phyloP scores from a whole-genome alignment of 2,797 vertebrate genomes.

The Brotogeris chrysoptera region DNA sequence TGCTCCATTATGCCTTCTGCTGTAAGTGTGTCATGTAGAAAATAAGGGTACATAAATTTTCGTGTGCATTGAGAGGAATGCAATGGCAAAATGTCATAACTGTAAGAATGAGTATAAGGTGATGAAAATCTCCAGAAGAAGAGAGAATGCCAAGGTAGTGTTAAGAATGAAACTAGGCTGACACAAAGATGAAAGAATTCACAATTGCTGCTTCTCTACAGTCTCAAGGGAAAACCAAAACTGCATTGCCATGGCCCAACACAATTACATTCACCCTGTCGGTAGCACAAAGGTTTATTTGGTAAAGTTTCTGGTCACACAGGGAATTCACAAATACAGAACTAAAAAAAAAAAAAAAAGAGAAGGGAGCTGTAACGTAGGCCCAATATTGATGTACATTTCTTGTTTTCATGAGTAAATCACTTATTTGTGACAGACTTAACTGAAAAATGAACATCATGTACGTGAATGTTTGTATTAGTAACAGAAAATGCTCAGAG shows the following conservation, averaged over 20 bases:
- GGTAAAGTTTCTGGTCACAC: not conserved
- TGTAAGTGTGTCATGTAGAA: not conserved
- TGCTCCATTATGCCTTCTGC: not conserved
- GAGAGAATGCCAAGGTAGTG: not conserved
- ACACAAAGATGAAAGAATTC: not conserved
- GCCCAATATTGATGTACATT: not conserved
- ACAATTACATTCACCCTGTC: not conserved
- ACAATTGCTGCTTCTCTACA: not conserved
- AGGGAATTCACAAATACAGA: not conserved
- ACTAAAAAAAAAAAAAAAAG: no score
- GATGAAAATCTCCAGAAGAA: not conserved
- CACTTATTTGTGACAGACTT: not conserved
- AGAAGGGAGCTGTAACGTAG: not conserved
- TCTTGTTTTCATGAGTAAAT: not conserved
- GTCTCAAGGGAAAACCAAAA: not conserved
- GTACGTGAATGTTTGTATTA: not conserved
- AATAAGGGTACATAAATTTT: not conserved
- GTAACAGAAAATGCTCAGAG: not conserved
- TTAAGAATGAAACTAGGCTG: not conserved
- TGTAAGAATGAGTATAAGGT: not conserved
- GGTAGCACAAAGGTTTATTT: not conserved
- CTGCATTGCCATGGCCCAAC: rapidly evolving
- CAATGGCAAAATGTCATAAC: not conserved
- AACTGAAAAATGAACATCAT: not conserved
- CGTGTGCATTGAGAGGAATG: rapidly evolving